Conservation (phyloP, 2,113 vertebrate genomes). For the Mandrillus leucophaeus region DNA sequence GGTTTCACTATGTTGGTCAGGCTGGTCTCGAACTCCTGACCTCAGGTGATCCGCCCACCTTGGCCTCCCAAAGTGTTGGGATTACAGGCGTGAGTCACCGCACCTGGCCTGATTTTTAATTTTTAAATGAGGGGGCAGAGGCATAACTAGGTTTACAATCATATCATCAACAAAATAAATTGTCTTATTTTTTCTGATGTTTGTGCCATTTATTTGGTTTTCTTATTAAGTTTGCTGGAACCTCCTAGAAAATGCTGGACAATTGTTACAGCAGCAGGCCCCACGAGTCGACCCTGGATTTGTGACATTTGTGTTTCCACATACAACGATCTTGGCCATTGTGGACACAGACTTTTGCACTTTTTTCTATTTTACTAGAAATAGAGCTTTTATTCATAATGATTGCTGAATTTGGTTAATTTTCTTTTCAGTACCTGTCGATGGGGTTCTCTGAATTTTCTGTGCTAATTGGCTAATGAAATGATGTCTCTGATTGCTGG, state of each 20-base stretch:
- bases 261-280: accelerated
- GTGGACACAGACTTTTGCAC: no score
- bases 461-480: background rate
- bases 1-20: no score
- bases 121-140: background rate
- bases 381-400: background rate
- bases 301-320: background rate
- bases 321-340: background rate
- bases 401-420: background rate
- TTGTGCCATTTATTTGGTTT: background rate
- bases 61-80: no score
- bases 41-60: no score
- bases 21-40: no score
- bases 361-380: background rate
- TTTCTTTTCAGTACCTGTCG: background rate
- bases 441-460: background rate
- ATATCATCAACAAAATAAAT: background rate
- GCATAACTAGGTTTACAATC: background rate
- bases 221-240: background rate
- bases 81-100: no score
- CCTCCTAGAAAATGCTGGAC: background rate
- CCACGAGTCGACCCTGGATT: accelerated
- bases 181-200: background rate
- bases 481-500: accelerated
- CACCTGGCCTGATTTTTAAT: background rate